Percentiles rank a stretch among this genome's conserved stretches.
Evolutionary conservation across 2,113 vertebrate genomes (phyloP).

Genomic region (Nycticebus coucang): DNA sequence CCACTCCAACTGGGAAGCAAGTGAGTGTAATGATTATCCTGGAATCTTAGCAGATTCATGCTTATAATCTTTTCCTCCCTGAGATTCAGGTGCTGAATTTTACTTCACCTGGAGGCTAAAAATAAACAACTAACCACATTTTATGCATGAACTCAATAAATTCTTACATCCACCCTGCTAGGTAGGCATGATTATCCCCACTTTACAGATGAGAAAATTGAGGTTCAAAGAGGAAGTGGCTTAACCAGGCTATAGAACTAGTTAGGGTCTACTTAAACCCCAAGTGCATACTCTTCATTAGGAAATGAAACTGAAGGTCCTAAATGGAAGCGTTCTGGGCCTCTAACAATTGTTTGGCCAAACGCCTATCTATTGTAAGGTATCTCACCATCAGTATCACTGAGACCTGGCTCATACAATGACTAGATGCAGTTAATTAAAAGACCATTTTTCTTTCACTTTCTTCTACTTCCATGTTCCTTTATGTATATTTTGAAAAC

Average conservation of each 20-base stretch:
- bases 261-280: background rate
- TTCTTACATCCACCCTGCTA: background rate
- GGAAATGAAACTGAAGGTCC: background rate
- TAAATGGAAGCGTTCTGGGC: background rate
- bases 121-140: slow-evolving; percentile 18
- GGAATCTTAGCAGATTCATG: slow-evolving; percentile 39
- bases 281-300: background rate
- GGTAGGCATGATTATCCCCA: background rate
- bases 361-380: background rate
- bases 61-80: background rate
- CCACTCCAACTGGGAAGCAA: background rate
- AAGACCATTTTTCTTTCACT: background rate
- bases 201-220: background rate
- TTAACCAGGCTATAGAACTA: background rate
- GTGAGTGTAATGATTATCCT: slow-evolving; percentile 3
- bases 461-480: background rate
- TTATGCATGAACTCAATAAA: slow-evolving; percentile 13
- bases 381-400: background rate
- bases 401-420: background rate
- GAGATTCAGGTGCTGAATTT: background rate
- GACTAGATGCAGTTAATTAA: background rate
- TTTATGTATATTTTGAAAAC: slow-evolving; percentile 48
- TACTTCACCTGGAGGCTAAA: slow-evolving; percentile 17
- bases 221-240: background rate
- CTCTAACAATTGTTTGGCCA: background rate